A percentile compares a stretch with the other conserved stretches of the same genome.
Conservation (phyloP, 2,113 vertebrate species). For the Oceanodroma tethys region DNA sequence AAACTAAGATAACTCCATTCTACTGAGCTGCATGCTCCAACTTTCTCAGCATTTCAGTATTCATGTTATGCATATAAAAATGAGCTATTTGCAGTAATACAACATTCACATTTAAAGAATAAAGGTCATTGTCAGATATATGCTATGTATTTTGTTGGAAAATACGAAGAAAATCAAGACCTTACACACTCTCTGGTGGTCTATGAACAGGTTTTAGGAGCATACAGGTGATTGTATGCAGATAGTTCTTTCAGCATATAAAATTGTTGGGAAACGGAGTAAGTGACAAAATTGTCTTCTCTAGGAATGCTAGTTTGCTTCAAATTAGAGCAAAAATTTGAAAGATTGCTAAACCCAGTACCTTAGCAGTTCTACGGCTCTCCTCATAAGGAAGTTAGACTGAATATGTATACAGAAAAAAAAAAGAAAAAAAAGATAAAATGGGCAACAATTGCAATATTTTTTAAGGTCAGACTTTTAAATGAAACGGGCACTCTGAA, state of each 20-base stretch:
- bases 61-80: background rate
- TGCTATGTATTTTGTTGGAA: background rate
- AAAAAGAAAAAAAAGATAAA: background rate
- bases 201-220: background rate
- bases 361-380: background rate
- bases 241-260: background rate
- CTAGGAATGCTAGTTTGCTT: background rate
- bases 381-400: background rate
- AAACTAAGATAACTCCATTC: background rate
- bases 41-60: background rate
- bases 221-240: background rate
- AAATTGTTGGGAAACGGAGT: background rate
- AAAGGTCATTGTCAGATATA: background rate
- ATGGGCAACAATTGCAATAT: background rate
- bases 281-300: background rate
- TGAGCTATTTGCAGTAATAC: background rate
- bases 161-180: background rate
- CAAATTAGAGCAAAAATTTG: background rate
- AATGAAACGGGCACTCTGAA: background rate
- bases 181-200: background rate
- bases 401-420: background rate
- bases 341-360: background rate
- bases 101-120: background rate
- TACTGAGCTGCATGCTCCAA: background rate
- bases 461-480: background rate